These are phyloP conservation scores for Valencia hispanica DNA, from an alignment of 2,797 vertebrate genomes.

Conservation along the genomic window DNA sequence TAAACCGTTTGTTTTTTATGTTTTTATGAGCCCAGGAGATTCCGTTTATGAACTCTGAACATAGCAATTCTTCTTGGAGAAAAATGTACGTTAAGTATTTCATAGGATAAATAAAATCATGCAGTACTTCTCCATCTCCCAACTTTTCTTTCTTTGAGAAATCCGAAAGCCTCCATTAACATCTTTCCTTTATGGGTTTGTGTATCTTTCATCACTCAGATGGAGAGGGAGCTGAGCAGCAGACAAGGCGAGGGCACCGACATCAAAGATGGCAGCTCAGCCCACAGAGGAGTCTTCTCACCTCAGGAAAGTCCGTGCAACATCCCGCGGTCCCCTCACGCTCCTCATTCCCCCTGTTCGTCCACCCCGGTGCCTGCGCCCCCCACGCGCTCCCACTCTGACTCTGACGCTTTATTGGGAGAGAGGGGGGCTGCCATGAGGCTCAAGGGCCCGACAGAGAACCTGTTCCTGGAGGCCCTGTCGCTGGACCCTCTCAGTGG, in stretches of 20 bases:
- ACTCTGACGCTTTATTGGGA: conserved; percentile 85
- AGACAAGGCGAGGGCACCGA: conserved; percentile 69
- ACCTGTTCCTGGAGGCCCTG: conserved; percentile 90
- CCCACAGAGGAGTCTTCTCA: conserved; percentile 61
- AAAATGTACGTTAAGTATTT: too few species aligned
- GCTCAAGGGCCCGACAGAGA: conserved; percentile 87
- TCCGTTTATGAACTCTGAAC: background rate
- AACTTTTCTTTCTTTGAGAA: background rate
- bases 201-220: conserved; percentile 63
- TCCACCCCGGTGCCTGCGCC: conserved; percentile 35
- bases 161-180: too few species aligned
- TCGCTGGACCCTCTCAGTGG: conserved; percentile 86
- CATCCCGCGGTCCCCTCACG: conserved; percentile 60
- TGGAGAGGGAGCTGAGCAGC: conserved; percentile 85
- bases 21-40: background rate
- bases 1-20: background rate
- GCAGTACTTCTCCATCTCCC: background rate
- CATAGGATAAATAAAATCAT: background rate
- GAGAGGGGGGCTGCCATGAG: conserved; percentile 79
- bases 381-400: conserved; percentile 82
- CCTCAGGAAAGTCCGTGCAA: conserved; percentile 79
- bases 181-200: background rate
- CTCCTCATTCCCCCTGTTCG: conserved; percentile 48
- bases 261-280: conserved; percentile 70
- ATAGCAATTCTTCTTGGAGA: background rate